These are phyloP conservation scores for Sparidentex hasta DNA, from an alignment of 2,797 vertebrate species.

Conservation along the genomic window DNA sequence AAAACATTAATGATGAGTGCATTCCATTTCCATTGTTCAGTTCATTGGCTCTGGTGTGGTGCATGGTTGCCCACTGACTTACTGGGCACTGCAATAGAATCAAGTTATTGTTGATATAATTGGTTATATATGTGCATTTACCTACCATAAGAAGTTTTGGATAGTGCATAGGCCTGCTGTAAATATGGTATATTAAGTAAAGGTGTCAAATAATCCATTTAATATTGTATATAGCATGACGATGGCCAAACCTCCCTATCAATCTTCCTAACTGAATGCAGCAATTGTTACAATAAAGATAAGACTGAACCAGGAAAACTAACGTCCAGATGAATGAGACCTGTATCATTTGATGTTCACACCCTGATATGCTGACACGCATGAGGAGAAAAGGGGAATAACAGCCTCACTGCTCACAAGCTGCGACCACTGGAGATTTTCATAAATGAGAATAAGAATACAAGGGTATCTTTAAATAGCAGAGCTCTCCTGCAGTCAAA, in stretches of 20 bases:
- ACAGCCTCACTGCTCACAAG: slow-evolving; percentile 45
- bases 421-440: slow-evolving; percentile 65
- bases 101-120: neutral
- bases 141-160: neutral
- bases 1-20: neutral
- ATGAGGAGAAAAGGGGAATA: slow-evolving; percentile 19
- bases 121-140: neutral
- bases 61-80: neutral
- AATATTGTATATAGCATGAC: neutral
- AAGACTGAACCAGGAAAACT: slow-evolving; percentile 32
- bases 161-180: neutral
- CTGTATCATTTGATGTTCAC: slow-evolving; percentile 49
- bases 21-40: neutral
- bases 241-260: neutral
- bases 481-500: slow-evolving; percentile 64
- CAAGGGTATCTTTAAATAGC: slow-evolving; percentile 55
- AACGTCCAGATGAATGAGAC: slow-evolving; percentile 42
- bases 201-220: too few relatives aligned
- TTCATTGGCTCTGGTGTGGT: neutral
- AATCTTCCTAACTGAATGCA: slow-evolving; percentile 6
- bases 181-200: neutral
- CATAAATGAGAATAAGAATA: slow-evolving; percentile 60
- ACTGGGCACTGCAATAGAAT: neutral
- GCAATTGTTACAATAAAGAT: slow-evolving; percentile 18
- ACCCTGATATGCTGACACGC: slow-evolving; percentile 6